Base-by-base conservation (phyloP, 1,140 invertebrate genomes). In the Sarcophaga peregrina region DNA sequence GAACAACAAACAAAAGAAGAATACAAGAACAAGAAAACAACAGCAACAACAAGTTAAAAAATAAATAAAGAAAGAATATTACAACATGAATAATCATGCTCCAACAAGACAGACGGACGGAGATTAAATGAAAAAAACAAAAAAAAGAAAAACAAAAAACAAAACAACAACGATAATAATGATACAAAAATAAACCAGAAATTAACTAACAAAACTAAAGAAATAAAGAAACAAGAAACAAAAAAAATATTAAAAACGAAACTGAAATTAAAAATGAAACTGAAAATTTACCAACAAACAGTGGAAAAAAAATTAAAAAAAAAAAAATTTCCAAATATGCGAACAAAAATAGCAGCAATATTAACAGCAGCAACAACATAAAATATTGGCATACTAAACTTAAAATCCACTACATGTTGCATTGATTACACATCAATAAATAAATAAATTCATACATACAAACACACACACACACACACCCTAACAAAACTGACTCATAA, bases 321-420 rank as follows among this genome's bases (percentile, higher is more conserved):
- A 72, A 25, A 82, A 50, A 45, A 46, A n/a, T 20, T 62, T 73
- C 17, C 48, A 82, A 25, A 82, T 62, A 17, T 5, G 25, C 20
- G n/a, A 72, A 17, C 46, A 48, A 72, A 82, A 54, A 82, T 62
- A 82, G 9, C 8, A 68, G 25, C 48, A 45, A 82, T 58, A 86
- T 85, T 85, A 85, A 86, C 85, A 84, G 83, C 85, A 81, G 45
- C 11, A 45, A 82, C 8, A 82, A 82, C 73, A 88, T 87, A 88
- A 88, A 85, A 87, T 85, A 88, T 37, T 83, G 84, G 84, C 86
- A 86, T 86, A 87, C 85, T 86, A 88, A 88, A 88, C 86, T 87
- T 87, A 86, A 87, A 86, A 82, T 54, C 85, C 78, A 86, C 86
- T 89, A 89, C 88, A 89, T 89, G 88, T 89, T 89, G 88, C 88